A percentile compares a stretch with the other conserved stretches of the same genome.
Conservation (phyloP, 2,113 vertebrate species). For the Pardalotus punctatus region DNA sequence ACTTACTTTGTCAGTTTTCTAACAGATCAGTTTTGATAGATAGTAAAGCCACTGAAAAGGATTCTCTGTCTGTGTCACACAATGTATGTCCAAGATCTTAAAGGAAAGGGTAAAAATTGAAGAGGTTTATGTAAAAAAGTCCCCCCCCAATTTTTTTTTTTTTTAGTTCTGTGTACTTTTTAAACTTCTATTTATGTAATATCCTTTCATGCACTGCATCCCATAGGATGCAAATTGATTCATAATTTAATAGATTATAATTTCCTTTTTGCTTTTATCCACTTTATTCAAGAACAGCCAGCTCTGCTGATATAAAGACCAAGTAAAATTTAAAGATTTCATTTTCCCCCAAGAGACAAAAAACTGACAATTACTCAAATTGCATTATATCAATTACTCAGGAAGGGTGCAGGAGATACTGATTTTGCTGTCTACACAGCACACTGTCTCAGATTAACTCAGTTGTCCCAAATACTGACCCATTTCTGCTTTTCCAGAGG, state of each 20-base stretch:
- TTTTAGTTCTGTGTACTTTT: background rate
- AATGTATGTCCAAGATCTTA: background rate
- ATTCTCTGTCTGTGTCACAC: background rate
- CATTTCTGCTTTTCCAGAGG: conserved; percentile 23
- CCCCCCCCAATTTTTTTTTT: accelerated
- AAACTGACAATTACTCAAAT: background rate
- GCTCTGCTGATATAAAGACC: background rate
- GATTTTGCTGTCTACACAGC: background rate
- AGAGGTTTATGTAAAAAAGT: background rate
- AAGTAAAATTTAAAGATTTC: background rate
- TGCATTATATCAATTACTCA: background rate
- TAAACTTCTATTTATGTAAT: background rate
- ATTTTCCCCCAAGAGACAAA: background rate
- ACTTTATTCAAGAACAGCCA: background rate
- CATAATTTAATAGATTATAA: background rate
- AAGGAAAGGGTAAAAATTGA: background rate
- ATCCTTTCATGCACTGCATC: background rate
- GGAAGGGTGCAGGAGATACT: background rate
- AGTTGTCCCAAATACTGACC: conserved; percentile 49
- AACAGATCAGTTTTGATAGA: background rate
- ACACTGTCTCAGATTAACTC: background rate
- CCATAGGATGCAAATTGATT: background rate
- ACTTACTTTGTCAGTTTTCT: background rate
- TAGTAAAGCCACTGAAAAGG: background rate
- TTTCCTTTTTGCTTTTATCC: background rate